Percentiles rank a stretch among this genome's conserved stretches.
phyloP scores from a whole-genome alignment of 2,888 invertebrate genomes.

The Torymus aiolomorphi region DNA sequence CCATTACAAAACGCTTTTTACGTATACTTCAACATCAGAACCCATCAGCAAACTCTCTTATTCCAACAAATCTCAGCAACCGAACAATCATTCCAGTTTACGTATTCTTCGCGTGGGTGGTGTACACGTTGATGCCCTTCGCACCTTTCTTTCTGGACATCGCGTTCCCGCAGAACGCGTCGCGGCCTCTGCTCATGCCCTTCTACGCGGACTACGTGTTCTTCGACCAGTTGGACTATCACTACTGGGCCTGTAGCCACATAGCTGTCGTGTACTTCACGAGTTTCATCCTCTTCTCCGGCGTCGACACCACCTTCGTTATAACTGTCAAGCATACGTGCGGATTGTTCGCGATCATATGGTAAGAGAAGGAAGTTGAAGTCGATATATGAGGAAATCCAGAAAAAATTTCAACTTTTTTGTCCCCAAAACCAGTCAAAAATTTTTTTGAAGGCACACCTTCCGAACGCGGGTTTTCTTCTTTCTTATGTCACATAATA shows the following conservation, averaged over 20 bases:
- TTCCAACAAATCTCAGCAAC: too few species aligned
- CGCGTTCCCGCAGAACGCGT: conserved; percentile 2
- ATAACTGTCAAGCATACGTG: conserved; percentile 19
- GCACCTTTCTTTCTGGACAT: not conserved
- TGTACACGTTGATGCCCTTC: not conserved
- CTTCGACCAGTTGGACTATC: conserved; percentile 15
- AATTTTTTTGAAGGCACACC: too few species aligned
- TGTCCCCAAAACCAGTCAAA: too few species aligned
- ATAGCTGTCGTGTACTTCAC: not conserved
- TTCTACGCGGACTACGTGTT: conserved; percentile 11
- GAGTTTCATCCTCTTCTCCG: not conserved
- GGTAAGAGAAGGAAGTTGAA: not conserved
- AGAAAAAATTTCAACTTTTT: too few species aligned
- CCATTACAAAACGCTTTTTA: too few species aligned
- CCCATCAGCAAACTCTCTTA: too few species aligned
- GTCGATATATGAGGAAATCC: too few species aligned
- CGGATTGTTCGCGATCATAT: conserved; percentile 9
- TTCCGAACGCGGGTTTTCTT: too few species aligned
- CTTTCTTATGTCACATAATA: too few species aligned
- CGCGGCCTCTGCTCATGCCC: not conserved
- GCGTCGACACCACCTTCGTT: not conserved
- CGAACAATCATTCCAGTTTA: not conserved
- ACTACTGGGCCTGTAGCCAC: not conserved
- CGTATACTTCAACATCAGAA: too few species aligned
- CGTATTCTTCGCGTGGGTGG: not conserved